Evolutionary conservation across 2,797 vertebrate species (phyloP), one percentile per base, ranked within the genome.

Genomic region (Taenioides sp.): DNA sequence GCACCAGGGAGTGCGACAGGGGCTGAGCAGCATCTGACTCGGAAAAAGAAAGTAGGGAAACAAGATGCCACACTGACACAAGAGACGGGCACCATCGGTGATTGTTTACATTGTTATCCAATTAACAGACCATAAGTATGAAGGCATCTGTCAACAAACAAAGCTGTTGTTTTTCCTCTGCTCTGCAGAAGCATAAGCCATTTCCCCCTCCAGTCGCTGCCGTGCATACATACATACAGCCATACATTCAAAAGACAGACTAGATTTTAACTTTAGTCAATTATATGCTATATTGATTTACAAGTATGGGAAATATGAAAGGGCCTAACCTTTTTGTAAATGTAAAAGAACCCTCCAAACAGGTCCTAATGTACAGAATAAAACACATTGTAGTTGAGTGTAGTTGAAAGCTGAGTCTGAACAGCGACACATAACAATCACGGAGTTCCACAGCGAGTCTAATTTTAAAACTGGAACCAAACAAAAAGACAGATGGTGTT

Each of bases 41-140:
- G 73, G 77, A 90, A 84, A 87, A 86, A 81, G 81, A 87, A 92
- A 90, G 90, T 84, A 92, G 92, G 87, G 92, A 93, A 93, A 92
- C 92, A 94, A 94, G 93, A 93, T 94, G 93, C 91, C 93, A 94
- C 92, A 93, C 89, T 92, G 92, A 93, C 95, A 95, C 95, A 88
- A 89, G 93, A 96, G 95, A 95, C 94, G 89, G 88, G 92, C 92
- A 90, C 94, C 96, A 95, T 96, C 95, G 94, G 95, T 96, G 96
- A 97, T 96, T 98, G 96, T 99, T 98, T 98, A 98, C 96, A 97
- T 95, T 97, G 94, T 96, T 96, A 96, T 95, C 95, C 96, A 98
- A 99, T 99, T 98, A 98, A 97, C 92, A 94, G 95, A 97, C 95
- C 95, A 97, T 96, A 96, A 96, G 94, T 92, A 95, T 85, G 92